These are phyloP conservation scores for Girardinus metallicus DNA, from an alignment of 2,797 vertebrate genomes.

Conservation along the genomic window DNA sequence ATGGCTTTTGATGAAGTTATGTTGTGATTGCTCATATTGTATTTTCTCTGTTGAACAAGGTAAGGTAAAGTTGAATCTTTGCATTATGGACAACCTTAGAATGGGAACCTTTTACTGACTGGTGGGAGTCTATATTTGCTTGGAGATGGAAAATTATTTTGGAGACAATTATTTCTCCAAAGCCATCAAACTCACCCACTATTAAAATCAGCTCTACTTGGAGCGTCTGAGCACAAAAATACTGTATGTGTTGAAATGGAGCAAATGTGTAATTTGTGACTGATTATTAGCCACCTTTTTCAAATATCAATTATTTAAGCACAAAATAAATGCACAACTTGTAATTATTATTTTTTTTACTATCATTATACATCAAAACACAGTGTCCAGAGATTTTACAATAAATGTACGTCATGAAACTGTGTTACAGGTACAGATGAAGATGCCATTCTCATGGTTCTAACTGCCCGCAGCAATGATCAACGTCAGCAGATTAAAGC, in stretches of 20 bases:
- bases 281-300: background rate
- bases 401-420: background rate
- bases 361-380: background rate
- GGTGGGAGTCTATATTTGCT: background rate
- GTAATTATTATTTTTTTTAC: too few species aligned
- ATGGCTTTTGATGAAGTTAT: background rate
- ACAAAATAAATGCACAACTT: background rate
- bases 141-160: background rate
- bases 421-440: constrained; percentile 90
- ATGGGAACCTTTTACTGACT: background rate
- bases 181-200: background rate
- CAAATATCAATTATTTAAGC: background rate
- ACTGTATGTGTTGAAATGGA: background rate
- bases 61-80: background rate
- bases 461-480: constrained; percentile 87
- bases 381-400: background rate
- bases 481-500: constrained; percentile 91
- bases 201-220: background rate
- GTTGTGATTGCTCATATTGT: background rate
- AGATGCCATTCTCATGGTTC: constrained; percentile 86
- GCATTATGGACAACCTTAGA: background rate
- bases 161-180: background rate
- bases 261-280: background rate
- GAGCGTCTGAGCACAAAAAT: background rate
- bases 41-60: background rate